Evolutionary conservation across 2,888 invertebrate genomes (phyloP).

Genomic region (Macaria liturata): DNA sequence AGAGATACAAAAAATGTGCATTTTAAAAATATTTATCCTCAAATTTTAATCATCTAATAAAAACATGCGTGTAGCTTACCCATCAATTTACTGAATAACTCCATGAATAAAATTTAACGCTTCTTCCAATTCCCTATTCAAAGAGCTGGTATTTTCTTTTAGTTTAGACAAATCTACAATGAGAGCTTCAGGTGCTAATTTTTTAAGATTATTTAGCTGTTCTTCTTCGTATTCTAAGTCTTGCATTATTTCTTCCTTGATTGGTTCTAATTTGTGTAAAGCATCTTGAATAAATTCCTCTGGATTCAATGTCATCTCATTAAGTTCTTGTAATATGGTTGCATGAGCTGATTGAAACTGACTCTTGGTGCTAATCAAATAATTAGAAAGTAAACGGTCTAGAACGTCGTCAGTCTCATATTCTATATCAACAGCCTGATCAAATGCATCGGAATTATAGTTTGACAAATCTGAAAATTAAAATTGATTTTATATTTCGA

Average conservation of each 20-base stretch:
- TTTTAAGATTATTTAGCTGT: constrained; percentile 31
- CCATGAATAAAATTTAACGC: constrained; percentile 3
- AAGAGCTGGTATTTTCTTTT: background rate
- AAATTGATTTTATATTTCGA: too few species aligned
- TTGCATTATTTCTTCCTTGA: constrained; percentile 35
- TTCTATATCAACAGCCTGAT: background rate
- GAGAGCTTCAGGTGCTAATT: constrained; percentile 20
- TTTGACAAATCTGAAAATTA: too few species aligned
- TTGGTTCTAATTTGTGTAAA: constrained; percentile 33
- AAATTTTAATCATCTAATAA: too few species aligned
- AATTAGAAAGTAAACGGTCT: constrained; percentile 35
- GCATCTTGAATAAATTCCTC: constrained; percentile 23
- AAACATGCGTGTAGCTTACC: background rate
- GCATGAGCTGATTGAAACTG: constrained; percentile 19
- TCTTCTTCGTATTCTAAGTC: constrained; percentile 32
- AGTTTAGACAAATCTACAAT: constrained; percentile 23
- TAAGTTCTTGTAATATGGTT: constrained; percentile 37
- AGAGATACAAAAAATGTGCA: too few species aligned
- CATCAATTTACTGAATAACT: background rate
- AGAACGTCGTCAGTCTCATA: constrained; percentile 27
- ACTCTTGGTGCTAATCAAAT: constrained; percentile 31
- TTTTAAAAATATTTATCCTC: too few species aligned
- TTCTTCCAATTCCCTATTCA: constrained; percentile 2
- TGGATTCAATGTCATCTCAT: constrained; percentile 33
- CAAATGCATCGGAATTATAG: too few species aligned